phyloP scores from a whole-genome alignment of 2,113 vertebrate species.

The Elephantulus edwardii region DNA sequence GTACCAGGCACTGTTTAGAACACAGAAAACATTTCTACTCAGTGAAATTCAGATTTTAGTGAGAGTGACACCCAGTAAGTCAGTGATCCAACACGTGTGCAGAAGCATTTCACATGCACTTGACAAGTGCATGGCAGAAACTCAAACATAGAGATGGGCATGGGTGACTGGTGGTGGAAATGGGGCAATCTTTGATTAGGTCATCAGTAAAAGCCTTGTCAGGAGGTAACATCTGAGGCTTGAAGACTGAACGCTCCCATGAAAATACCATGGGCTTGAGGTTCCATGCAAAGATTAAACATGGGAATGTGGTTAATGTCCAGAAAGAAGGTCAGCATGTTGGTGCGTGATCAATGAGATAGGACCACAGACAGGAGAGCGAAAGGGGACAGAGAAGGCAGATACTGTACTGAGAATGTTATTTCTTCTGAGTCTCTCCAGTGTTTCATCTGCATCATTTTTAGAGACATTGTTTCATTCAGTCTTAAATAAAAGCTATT shows the following conservation, averaged over 20 bases:
- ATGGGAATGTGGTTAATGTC: background rate
- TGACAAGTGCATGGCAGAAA: background rate
- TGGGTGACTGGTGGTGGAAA: background rate
- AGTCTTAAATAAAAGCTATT: background rate
- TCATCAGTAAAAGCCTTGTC: background rate
- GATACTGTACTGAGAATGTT: rapidly evolving
- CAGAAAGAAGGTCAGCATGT: background rate
- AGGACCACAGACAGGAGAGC: rapidly evolving
- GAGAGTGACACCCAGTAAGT: background rate
- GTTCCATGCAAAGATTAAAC: background rate
- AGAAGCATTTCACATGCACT: background rate
- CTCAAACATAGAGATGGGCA: background rate
- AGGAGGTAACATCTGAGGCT: background rate
- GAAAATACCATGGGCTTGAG: background rate
- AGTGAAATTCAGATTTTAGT: background rate
- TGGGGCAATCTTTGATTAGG: background rate
- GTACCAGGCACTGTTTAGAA: background rate
- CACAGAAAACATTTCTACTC: background rate
- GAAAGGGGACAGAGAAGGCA: no score
- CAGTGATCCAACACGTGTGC: background rate
- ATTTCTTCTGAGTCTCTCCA: background rate
- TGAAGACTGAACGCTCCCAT: background rate
- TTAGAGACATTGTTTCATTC: background rate
- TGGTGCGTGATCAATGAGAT: background rate
- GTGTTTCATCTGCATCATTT: background rate